A percentile compares a stretch with the other conserved stretches of the same genome.
Evolutionary conservation across 1,140 invertebrate genomes (phyloP).

Genomic region (Eurytemora carolleeae): DNA sequence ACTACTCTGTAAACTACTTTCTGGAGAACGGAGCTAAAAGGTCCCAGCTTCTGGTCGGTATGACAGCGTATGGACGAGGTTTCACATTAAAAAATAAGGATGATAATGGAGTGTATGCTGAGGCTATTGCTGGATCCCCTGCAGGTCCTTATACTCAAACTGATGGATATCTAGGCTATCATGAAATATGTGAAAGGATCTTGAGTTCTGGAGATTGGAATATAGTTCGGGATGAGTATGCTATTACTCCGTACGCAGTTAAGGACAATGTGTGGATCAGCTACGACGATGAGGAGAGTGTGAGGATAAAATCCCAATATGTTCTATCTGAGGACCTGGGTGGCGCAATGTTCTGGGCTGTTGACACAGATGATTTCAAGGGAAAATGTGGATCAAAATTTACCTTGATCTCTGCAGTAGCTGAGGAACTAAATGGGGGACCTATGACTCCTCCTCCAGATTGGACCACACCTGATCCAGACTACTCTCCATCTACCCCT

Average conservation of each 20-base stretch:
- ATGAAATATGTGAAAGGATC: constrained; percentile 33
- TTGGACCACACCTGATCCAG: not conserved
- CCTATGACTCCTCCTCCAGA: not conserved
- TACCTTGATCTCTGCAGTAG: not conserved
- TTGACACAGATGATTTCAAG: constrained; percentile 49
- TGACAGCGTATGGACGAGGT: constrained; percentile 43
- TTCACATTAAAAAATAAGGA: constrained; percentile 33
- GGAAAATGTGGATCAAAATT: constrained; percentile 23
- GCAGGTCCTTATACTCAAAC: constrained; percentile 47
- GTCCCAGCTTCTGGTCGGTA: constrained; percentile 41
- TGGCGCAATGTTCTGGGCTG: constrained; percentile 48
- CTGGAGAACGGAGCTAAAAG: constrained; percentile 30
- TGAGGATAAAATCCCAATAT: constrained; percentile 29
- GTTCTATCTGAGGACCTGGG: constrained; percentile 31
- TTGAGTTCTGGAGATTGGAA: constrained; percentile 15
- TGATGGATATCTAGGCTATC: constrained; percentile 48
- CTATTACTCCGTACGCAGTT: constrained; percentile 25
- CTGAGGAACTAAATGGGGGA: not conserved
- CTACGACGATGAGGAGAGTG: constrained; percentile 25
- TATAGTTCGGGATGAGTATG: constrained; percentile 23
- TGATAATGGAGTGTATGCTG: constrained; percentile 29
- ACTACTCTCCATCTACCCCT: not conserved
- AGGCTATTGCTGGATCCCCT: constrained; percentile 32
- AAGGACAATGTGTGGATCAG: constrained; percentile 27
- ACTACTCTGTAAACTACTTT: constrained; percentile 27